Conservation (phyloP, 2,888 invertebrate species). For the Papilio elwesi region DNA sequence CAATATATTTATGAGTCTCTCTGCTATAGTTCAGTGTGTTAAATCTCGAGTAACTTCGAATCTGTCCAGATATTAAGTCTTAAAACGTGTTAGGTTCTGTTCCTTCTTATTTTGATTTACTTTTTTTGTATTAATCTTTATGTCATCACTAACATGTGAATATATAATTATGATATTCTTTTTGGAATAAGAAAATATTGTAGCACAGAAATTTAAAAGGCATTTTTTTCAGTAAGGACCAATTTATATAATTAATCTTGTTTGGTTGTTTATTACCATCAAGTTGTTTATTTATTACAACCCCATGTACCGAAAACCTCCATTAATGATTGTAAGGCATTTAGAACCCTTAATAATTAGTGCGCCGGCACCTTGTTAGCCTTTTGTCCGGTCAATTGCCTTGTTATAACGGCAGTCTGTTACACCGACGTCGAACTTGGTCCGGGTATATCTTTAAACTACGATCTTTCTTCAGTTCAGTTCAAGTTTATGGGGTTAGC, state of each 20-base stretch:
- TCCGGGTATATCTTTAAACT: no score
- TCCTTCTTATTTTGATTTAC: no score
- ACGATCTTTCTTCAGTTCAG: no score
- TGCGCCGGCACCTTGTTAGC: conserved; percentile 47
- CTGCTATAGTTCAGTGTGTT: no score
- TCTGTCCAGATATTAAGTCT: no score
- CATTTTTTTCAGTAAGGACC: background rate
- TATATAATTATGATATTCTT: no score
- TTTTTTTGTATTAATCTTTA: no score
- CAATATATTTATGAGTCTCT: no score
- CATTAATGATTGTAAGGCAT: conserved; percentile 43
- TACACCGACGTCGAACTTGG: conserved; percentile 38
- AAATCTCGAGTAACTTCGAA: no score
- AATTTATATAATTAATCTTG: background rate
- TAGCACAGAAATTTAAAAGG: background rate
- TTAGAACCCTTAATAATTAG: conserved; percentile 52
- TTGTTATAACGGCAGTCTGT: conserved; percentile 43
- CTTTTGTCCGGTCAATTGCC: conserved; percentile 38
- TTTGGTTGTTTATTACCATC: background rate
- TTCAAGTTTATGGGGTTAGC: no score
- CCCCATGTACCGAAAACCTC: background rate
- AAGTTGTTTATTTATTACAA: background rate
- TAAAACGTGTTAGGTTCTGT: no score
- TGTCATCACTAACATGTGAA: no score
- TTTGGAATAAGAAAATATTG: background rate